These are phyloP conservation scores for silkworm (Bombyx mori) DNA, from an alignment of 1,140 invertebrate genomes.

Conservation along the genomic window ASM3026992v2 NC_085125.1:7765001-7765500, in stretches of 20 bases:
- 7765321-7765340: background rate
- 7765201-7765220: constrained; percentile 60
- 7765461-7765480: too few species aligned
- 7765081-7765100: constrained; percentile 9
- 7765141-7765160: background rate
- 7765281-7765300: constrained; percentile 65
- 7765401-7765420: too few species aligned
- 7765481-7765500: too few species aligned
- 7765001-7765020: background rate
- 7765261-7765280: constrained; percentile 60
- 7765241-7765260: constrained; percentile 63
- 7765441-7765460: too few species aligned
- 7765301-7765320: constrained; percentile 5
- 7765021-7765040: background rate
- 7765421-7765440: too few species aligned
- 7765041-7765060: background rate
- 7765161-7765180: constrained; percentile 1
- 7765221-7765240: constrained; percentile 67
- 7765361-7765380: too few species aligned
- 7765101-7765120: constrained; percentile 6
- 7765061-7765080: background rate
- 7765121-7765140: constrained; percentile 3
- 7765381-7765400: too few species aligned
- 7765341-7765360: too few species aligned
- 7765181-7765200: constrained; percentile 42